phyloP scores from a whole-genome alignment of 1,140 invertebrate species.

The Penaeus japonicus region DNA sequence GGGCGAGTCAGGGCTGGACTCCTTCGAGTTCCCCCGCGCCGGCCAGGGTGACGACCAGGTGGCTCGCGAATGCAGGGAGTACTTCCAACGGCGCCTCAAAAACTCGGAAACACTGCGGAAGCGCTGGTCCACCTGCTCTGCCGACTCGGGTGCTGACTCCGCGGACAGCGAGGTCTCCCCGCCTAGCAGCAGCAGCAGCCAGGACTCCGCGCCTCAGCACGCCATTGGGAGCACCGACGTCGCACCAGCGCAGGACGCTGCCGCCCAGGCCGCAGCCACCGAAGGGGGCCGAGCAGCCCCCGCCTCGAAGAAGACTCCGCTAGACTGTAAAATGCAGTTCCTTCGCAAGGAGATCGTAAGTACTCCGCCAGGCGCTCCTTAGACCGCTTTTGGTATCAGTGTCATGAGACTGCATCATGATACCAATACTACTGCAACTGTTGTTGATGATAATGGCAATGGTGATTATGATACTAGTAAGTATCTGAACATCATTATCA shows the following conservation, averaged over 20 bases:
- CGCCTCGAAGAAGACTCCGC: conserved; percentile 26
- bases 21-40: not conserved
- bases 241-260: not conserved
- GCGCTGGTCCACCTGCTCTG: conserved; percentile 46
- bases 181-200: not conserved
- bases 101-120: conserved; percentile 43
- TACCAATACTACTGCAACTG: too few relatives aligned
- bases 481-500: too few relatives aligned
- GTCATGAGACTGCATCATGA: too few relatives aligned
- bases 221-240: not conserved
- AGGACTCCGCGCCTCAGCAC: not conserved
- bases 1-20: not conserved
- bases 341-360: conserved; percentile 53
- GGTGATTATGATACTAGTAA: too few relatives aligned
- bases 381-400: too few relatives aligned
- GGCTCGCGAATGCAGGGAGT: conserved; percentile 34
- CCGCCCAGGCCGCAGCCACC: not conserved
- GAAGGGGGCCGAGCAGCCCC: not conserved
- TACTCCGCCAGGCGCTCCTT: not conserved
- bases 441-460: too few relatives aligned
- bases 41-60: conserved; percentile 34
- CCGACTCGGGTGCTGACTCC: conserved; percentile 42
- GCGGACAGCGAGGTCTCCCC: conserved; percentile 25
- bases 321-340: conserved; percentile 47
- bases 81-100: conserved; percentile 41